Percentiles rank a stretch among this genome's conserved stretches.
Conservation (phyloP, 2,113 vertebrate species). For the Seriola dumerili region DNA sequence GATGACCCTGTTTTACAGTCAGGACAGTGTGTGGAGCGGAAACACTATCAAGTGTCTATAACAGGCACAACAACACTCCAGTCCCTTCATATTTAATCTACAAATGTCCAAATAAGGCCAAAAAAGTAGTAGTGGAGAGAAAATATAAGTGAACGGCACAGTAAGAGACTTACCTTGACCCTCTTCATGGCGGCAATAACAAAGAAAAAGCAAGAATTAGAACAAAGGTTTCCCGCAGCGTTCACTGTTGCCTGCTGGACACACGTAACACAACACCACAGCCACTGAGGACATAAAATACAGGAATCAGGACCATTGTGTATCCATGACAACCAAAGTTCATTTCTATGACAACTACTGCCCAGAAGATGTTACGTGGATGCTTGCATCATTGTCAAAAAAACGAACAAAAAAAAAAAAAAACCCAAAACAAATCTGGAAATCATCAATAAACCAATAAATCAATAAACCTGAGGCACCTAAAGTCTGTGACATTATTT, state of each 20-base stretch:
- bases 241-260: slow-evolving; percentile 57
- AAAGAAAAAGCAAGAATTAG: slow-evolving; percentile 62
- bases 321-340: slow-evolving; percentile 71
- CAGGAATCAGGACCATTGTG: slow-evolving; percentile 59
- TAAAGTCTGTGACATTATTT: slow-evolving; percentile 11
- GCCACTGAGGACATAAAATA: slow-evolving; percentile 75
- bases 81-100: not conserved
- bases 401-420: not conserved
- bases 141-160: not conserved
- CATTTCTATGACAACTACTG: slow-evolving; percentile 72
- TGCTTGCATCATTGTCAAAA: slow-evolving; percentile 32
- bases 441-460: not conserved
- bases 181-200: slow-evolving; percentile 91
- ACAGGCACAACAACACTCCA: not conserved
- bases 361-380: slow-evolving; percentile 37
- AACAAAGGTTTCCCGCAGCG: slow-evolving; percentile 41
- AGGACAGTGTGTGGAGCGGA: not conserved
- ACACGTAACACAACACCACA: slow-evolving; percentile 62
- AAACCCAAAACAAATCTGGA: not conserved
- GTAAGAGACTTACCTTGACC: slow-evolving; percentile 92
- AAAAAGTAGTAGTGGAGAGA: not conserved
- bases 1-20: slow-evolving; percentile 10
- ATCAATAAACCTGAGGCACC: slow-evolving; percentile 13
- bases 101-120: not conserved
- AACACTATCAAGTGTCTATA: slow-evolving; percentile 8